Evolutionary conservation across 37 sponge, comb jelly and placozoan genomes (phyloP).

Genomic region (Agelas oroides): DNA sequence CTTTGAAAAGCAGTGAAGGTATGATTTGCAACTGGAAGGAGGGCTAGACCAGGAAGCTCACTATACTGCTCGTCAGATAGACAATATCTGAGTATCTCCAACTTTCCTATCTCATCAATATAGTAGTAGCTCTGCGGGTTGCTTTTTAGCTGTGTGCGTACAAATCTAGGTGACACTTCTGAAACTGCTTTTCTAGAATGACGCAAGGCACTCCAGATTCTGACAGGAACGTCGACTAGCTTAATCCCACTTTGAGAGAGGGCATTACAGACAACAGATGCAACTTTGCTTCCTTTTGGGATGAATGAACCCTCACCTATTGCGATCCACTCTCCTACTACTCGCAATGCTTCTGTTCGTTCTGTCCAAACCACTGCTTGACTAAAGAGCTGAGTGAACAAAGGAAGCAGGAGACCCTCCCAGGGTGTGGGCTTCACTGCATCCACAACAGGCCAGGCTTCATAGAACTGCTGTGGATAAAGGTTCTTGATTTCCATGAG

Average conservation of each 20-base stretch:
- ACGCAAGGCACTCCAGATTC: constrained; percentile 21
- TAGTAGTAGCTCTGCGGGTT: constrained; percentile 17
- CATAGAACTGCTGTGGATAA: constrained; percentile 4
- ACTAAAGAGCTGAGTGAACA: constrained; percentile 14
- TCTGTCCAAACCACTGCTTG: constrained; percentile 12
- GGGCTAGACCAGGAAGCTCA: constrained; percentile 31
- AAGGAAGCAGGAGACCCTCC: constrained; percentile 17
- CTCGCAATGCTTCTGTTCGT: background rate
- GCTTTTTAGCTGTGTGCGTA: background rate
- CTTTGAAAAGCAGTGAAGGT: constrained; percentile 38
- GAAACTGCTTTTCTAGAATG: background rate
- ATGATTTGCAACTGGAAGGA: constrained; percentile 57
- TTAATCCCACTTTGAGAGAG: constrained; percentile 35
- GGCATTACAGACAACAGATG: background rate
- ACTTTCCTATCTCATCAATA: constrained; percentile 14
- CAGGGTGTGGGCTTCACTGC: constrained; percentile 24
- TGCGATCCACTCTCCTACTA: constrained; percentile 31
- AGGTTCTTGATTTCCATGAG: constrained; percentile 27
- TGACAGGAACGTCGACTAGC: constrained; percentile 17
- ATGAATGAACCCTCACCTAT: constrained; percentile 1
- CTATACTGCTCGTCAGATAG: constrained; percentile 38
- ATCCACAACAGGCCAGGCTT: constrained; percentile 48
- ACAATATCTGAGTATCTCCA: constrained; percentile 53
- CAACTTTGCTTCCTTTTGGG: constrained; percentile 8
- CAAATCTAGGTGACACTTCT: constrained; percentile 28